phyloP scores from a whole-genome alignment of 1,140 invertebrate species.

The Panagrolaimus sp. region DNA sequence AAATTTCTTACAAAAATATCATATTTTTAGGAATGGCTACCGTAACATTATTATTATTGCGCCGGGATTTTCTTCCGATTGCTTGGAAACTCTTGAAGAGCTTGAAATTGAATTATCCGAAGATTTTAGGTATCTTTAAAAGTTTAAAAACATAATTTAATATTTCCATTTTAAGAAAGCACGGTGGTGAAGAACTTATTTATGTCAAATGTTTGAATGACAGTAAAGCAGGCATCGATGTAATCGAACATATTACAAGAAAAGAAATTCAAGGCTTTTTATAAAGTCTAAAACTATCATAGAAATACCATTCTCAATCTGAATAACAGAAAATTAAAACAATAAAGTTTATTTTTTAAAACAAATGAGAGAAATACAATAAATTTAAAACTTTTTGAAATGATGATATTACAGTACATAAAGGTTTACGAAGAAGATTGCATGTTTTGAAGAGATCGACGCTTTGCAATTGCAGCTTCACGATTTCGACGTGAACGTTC shows the following conservation, averaged over 20 bases:
- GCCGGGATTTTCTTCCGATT: conserved; percentile 3
- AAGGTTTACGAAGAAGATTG: too few relatives aligned
- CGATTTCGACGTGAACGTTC: background rate
- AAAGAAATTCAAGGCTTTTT: background rate
- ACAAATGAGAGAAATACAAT: too few relatives aligned
- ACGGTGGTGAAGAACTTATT: background rate
- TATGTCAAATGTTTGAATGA: conserved; percentile 16
- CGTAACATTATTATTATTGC: background rate
- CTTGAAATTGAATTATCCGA: background rate
- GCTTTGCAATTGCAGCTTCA: background rate
- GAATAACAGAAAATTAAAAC: too few relatives aligned
- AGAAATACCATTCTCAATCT: too few relatives aligned
- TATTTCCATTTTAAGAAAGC: background rate
- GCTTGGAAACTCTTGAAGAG: conserved; percentile 14
- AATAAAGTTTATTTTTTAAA: too few relatives aligned
- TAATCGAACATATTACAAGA: conserved; percentile 2
- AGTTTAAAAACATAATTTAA: background rate
- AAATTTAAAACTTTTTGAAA: too few relatives aligned
- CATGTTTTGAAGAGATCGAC: background rate
- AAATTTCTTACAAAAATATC: too few relatives aligned
- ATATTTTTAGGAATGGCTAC: background rate
- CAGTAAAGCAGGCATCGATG: background rate
- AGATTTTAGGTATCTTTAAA: background rate
- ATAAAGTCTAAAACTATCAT: too few relatives aligned
- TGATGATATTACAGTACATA: too few relatives aligned